A percentile compares a stretch with the other conserved stretches of the same genome.
phyloP scores from a whole-genome alignment of 2,888 invertebrate genomes.

The Microchrysa polita region DNA sequence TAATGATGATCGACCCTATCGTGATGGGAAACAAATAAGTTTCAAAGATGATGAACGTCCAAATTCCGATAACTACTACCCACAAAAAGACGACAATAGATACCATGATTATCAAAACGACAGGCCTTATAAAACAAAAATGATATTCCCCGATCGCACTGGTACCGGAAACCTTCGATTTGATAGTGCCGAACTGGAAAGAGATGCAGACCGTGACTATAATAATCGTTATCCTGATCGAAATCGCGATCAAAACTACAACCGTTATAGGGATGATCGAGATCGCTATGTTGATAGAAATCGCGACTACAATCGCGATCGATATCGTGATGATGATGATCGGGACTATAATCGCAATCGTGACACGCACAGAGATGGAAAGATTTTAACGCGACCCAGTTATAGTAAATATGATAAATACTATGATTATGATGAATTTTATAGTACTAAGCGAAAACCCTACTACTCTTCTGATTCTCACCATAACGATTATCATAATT shows the following conservation, averaged over 20 bases:
- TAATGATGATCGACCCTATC: background rate
- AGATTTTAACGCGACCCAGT: constrained; percentile 29
- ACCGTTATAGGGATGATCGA: constrained; percentile 50
- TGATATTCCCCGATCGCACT: constrained; percentile 68
- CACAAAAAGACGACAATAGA: background rate
- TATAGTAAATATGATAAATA: constrained; percentile 20
- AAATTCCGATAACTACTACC: background rate
- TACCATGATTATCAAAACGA: constrained; percentile 27
- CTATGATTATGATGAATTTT: constrained; percentile 28
- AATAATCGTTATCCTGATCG: constrained; percentile 49
- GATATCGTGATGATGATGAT: constrained; percentile 11
- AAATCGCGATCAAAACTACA: constrained; percentile 55
- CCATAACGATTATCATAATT: constrained; percentile 24
- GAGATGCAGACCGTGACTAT: background rate
- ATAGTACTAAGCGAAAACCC: constrained; percentile 15
- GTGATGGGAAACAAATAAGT: constrained; percentile 17
- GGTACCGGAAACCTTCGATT: constrained; percentile 67
- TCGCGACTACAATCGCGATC: background rate
- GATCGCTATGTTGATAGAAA: background rate
- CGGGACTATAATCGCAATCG: constrained; percentile 49
- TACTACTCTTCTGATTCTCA: constrained; percentile 13
- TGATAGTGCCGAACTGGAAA: constrained; percentile 59
- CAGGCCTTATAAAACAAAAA: constrained; percentile 55
- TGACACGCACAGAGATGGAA: constrained; percentile 49
- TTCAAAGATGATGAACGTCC: constrained; percentile 35